Evolutionary conservation across 2,113 vertebrate genomes (phyloP), one percentile per base, ranked within the genome.

Genomic region (Cnemophilus loriae): DNA sequence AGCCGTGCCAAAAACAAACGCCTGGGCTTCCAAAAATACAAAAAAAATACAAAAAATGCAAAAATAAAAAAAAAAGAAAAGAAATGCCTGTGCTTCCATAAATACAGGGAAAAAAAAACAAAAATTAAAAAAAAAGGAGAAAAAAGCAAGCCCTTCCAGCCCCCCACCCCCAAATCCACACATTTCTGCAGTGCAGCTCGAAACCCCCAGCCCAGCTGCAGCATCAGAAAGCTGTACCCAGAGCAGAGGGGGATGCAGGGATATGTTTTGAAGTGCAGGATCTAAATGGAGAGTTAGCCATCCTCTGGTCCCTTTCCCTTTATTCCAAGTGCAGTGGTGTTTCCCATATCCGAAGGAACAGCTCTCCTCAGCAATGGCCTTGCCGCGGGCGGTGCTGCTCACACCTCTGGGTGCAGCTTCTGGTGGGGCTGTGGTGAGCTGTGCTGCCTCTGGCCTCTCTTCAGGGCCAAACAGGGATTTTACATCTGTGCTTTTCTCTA

Each of bases 401-500:
- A n/a, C n/a, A n/a, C n/a, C n/a, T n/a, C n/a, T n/a, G n/a, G n/a
- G n/a, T n/a, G n/a, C n/a, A n/a, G n/a, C n/a, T n/a, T n/a, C n/a
- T n/a, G n/a, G n/a, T n/a, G n/a, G n/a, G n/a, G n/a, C n/a, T n/a
- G n/a, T n/a, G n/a, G n/a, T n/a, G n/a, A n/a, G n/a, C n/a, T n/a
- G n/a, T n/a, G n/a, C n/a, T n/a, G n/a, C n/a, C n/a, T n/a, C n/a
- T n/a, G n/a, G 53, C 87, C 84, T 37, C 80, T 64, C 91, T 37
- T 46, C 68, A 30, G 91, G 89, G 64, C 63, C 89, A 89, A 18
- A 18, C 73, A 50, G 76, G 68, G 37, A 16, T 74, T 94, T 76
- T 42, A 57, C 84, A 94, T 70, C 96, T 89, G 87, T 91, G 89
- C 89, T 81, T 70, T 81, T 74, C 87, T 89, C 73, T 53, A 24